Conservation (phyloP, 30 jellyfish, hydroid and myxozoan genomes). For the Cassiopea andromeda region DNA sequence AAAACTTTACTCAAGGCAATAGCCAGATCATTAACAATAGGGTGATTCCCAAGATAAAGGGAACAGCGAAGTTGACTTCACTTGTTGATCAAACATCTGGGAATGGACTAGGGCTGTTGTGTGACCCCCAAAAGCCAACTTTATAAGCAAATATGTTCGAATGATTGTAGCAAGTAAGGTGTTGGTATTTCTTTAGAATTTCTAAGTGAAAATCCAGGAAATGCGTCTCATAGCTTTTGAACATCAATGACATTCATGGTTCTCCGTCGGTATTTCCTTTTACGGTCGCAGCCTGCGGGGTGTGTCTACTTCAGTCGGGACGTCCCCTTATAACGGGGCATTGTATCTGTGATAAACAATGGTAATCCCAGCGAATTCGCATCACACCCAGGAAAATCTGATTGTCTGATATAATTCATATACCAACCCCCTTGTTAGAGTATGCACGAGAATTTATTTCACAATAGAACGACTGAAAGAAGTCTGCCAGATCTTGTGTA, state of each 20-base stretch:
- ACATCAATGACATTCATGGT: neutral
- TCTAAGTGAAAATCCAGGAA: neutral
- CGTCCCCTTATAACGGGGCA: slow-evolving; percentile 58
- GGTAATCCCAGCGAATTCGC: slow-evolving; percentile 46
- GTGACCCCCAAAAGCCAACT: neutral
- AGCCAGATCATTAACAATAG: neutral
- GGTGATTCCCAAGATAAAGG: neutral
- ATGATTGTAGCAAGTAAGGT: neutral
- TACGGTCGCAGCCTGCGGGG: slow-evolving; percentile 75
- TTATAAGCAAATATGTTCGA: neutral
- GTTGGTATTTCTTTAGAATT: neutral
- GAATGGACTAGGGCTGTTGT: neutral
- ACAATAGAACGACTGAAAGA: slow-evolving; percentile 5
- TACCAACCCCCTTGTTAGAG: slow-evolving; percentile 50
- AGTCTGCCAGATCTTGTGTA: slow-evolving; percentile 44
- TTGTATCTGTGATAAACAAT: slow-evolving; percentile 21
- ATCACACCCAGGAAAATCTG: slow-evolving; percentile 75
- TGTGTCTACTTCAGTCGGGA: slow-evolving; percentile 37
- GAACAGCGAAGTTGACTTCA: neutral
- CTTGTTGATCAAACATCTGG: neutral
- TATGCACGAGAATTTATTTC: slow-evolving; percentile 7
- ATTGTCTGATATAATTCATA: slow-evolving; percentile 42
- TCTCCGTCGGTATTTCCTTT: slow-evolving; percentile 30
- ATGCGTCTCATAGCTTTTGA: neutral
- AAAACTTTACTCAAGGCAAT: neutral